Base-by-base conservation (phyloP, 2,797 vertebrate genomes). In the Huso huso region DNA sequence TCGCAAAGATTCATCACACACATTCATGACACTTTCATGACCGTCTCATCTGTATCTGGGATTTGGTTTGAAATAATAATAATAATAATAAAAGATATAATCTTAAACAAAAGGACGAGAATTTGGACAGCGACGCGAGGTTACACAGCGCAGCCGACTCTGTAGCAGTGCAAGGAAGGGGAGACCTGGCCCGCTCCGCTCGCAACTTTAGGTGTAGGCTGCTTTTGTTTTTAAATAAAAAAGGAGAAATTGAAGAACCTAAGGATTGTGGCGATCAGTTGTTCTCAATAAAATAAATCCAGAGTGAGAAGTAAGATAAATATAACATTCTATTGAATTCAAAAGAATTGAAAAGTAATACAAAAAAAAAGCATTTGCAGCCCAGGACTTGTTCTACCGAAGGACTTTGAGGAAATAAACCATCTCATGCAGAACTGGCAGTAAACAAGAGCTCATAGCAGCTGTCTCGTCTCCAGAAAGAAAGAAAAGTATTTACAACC, bases 61-160 rank as follows among this genome's bases (percentile, higher is more conserved):
- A 66, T 61, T 53, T 60, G 73, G 37, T 37, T 37, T 37, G 3
- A 37, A 75, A 49, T n/a, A 4, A 13, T 60, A 57, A 69, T 23
- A 53, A 65, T 50, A 65, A 65, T 48, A 49, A 68, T 8, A 48
- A 9, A 67, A 72, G 58, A 51, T 10, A 64, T 49, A 51, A 37
- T 53, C 49, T 66, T 55, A 68, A 64, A 9, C 61, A 63, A 65
- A 67, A 65, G 69, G 60, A 62, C 48, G 52, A 12, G 66, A 76
- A 72, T 81, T 80, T 73, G 64, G 73, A 76, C 73, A 75, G 77
- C 79, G 80, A 82, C 81, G 76, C 67, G 78, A 73, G 71, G 75
- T 76, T 49, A 74, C 63, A 58, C 63, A 58, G 75, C 76, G 75
- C 75, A 76, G 68, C 71, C 68, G 64, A 78, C 82, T 82, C 78